phyloP scores from a whole-genome alignment of 2,113 vertebrate species.

The Vidua macroura region DNA sequence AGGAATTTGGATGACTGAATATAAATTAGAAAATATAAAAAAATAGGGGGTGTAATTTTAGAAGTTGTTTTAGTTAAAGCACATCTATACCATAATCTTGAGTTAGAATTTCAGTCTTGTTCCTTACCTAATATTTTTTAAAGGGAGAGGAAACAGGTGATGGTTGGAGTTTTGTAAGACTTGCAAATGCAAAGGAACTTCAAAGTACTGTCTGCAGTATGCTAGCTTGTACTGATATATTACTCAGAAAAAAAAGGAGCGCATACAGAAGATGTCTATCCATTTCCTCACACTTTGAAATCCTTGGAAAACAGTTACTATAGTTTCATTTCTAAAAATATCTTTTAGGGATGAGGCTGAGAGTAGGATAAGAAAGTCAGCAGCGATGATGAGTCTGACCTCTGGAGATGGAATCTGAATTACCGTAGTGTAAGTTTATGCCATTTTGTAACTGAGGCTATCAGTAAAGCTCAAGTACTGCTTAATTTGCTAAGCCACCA shows the following conservation, averaged over 20 bases:
- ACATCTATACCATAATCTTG: background rate
- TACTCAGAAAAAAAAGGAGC: background rate
- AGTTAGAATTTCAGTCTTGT: background rate
- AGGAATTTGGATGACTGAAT: background rate
- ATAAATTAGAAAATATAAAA: background rate
- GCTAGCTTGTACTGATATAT: background rate
- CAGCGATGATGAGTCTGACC: background rate
- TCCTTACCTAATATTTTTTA: background rate
- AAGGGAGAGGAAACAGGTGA: background rate
- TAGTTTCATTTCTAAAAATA: background rate
- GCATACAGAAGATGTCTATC: fast-evolving
- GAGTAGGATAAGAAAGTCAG: background rate
- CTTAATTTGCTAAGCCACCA: background rate
- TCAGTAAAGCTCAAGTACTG: background rate
- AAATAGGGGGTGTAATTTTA: fast-evolving
- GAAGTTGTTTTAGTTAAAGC: background rate
- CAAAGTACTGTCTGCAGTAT: background rate
- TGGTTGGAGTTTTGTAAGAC: background rate
- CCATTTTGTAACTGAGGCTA: background rate
- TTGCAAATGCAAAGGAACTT: background rate
- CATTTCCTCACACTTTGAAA: background rate
- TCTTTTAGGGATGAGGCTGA: background rate
- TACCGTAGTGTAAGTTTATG: background rate
- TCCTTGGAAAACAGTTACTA: background rate
- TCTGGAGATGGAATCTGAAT: background rate